These are phyloP conservation scores for Myzus persicae DNA, from an alignment of 1,140 invertebrate genomes.

Conservation along the genomic window DNA sequence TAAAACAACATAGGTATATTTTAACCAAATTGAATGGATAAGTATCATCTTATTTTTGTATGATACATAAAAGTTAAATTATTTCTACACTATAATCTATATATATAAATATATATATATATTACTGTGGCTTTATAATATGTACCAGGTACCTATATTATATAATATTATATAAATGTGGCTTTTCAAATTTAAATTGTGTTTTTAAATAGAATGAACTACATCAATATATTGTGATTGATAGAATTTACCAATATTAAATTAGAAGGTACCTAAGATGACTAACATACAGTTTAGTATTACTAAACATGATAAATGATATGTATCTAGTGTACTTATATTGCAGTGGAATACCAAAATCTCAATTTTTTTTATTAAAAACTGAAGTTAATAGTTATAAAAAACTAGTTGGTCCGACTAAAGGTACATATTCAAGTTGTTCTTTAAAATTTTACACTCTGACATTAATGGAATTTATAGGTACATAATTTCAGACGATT, in stretches of 20 bases:
- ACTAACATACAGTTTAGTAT: not conserved
- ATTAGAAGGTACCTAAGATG: not conserved
- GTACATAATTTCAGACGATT: not conserved
- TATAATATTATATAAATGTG: not conserved
- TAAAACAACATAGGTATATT: constrained; percentile 35
- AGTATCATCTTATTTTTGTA: not conserved
- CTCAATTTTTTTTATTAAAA: not conserved
- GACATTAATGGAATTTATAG: not conserved
- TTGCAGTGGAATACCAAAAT: not conserved
- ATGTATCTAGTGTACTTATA: not conserved
- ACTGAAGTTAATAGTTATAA: not conserved
- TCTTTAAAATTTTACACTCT: not conserved
- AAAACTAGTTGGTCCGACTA: not conserved
- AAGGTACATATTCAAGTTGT: constrained; percentile 14
- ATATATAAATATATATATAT: not conserved
- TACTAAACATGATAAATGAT: not conserved
- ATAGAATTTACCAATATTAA: not conserved
- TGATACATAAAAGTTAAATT: not conserved
- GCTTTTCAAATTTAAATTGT: not conserved
- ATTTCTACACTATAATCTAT: not conserved
- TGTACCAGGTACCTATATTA: constrained; percentile 13
- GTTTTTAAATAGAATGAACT: not conserved
- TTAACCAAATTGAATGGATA: constrained; percentile 8
- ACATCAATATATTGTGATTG: too few relatives aligned
- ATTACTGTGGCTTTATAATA: not conserved